A percentile compares a stretch with the other conserved stretches of the same genome.
phyloP scores from a whole-genome alignment of 2,113 vertebrate species.

The Hippolais icterina region DNA sequence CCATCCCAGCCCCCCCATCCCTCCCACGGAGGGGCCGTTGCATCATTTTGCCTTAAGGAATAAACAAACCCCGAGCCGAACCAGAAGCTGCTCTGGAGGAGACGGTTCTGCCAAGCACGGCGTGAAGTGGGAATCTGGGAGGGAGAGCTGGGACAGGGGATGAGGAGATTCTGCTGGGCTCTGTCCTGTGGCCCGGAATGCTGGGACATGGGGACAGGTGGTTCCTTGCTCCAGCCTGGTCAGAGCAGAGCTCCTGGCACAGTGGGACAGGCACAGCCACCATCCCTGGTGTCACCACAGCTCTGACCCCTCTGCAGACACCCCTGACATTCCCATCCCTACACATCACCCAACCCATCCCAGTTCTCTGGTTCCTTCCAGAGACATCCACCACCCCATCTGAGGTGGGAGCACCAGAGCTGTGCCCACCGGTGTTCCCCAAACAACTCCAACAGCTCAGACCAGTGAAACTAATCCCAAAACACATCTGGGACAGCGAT shows the following conservation, averaged over 20 bases:
- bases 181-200: neutral
- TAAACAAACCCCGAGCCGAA: neutral
- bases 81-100: neutral
- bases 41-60: conserved; percentile 61
- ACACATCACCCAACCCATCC: neutral
- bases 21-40: conserved; percentile 40
- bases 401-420: rapidly evolving
- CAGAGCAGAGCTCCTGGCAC: rapidly evolving
- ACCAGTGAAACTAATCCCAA: neutral
- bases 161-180: neutral
- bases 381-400: rapidly evolving
- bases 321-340: neutral
- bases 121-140: neutral
- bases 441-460: neutral
- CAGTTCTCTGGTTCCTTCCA: neutral
- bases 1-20: conserved; percentile 43
- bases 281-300: rapidly evolving
- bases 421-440: rapidly evolving
- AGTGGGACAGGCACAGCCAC: rapidly evolving
- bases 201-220: neutral
- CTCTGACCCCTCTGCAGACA: neutral
- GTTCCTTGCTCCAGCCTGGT: neutral
- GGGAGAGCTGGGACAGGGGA: neutral
- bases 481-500: neutral
- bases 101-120: neutral